Conservation (phyloP, 2,888 invertebrate species). For the Nomada hirtipes region DNA sequence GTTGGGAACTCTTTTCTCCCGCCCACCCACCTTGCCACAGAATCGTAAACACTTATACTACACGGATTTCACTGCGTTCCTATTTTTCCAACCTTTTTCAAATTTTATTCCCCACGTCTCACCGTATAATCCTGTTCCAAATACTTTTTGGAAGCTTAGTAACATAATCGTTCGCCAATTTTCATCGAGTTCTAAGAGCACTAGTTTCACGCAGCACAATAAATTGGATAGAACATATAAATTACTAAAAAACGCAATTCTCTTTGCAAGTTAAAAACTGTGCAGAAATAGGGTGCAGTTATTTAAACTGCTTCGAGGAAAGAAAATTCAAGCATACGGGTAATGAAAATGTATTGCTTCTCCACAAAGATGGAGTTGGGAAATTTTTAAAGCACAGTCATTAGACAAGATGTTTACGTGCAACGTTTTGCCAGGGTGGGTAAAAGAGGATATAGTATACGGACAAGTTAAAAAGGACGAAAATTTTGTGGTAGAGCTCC, state of each 20-base stretch:
- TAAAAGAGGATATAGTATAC: background rate
- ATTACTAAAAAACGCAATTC: background rate
- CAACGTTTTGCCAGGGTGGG: constrained; percentile 8
- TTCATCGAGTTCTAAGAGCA: background rate
- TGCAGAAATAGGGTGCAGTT: background rate
- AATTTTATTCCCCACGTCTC: constrained; percentile 17
- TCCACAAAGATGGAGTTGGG: background rate
- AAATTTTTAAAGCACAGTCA: constrained; percentile 25
- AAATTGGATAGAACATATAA: constrained; percentile 11
- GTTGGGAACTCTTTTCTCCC: constrained; percentile 31
- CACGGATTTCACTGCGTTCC: constrained; percentile 44
- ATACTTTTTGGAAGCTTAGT: background rate
- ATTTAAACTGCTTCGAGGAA: constrained; percentile 1
- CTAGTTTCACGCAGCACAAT: background rate
- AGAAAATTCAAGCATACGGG: background rate
- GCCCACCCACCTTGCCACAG: constrained; percentile 28
- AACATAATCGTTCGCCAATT: constrained; percentile 6
- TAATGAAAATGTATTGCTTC: background rate
- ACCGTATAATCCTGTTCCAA: background rate
- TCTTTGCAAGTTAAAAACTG: background rate
- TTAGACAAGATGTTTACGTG: constrained; percentile 28
- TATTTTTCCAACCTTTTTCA: constrained; percentile 29
- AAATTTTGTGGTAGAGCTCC: constrained; percentile 49
- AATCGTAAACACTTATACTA: constrained; percentile 43
- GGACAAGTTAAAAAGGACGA: constrained; percentile 7